Conservation (phyloP, 2,113 vertebrate genomes). For the Prunella fulvescens region DNA sequence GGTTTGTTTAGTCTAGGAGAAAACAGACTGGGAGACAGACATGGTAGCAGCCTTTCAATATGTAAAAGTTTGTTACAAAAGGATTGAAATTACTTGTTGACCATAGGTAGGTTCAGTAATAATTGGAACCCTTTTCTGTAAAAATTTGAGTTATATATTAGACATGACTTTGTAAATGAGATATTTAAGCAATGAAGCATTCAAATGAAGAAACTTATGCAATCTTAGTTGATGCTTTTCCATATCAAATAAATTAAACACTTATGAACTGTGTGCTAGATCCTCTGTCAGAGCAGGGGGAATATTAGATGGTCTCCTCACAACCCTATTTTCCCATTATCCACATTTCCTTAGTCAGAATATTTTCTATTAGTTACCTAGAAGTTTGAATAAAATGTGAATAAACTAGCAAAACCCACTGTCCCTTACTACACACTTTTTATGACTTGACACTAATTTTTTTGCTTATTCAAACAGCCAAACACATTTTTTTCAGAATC, state of each 20-base stretch:
- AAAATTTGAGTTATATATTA: neutral
- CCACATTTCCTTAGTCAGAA: neutral
- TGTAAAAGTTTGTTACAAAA: neutral
- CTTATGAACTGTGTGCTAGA: neutral
- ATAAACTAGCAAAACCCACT: neutral
- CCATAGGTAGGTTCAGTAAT: neutral
- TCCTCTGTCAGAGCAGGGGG: neutral
- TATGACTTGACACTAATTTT: neutral
- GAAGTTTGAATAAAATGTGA: neutral
- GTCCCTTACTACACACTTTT: neutral
- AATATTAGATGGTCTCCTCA: neutral
- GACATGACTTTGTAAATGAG: neutral
- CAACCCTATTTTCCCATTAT: neutral
- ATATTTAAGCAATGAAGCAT: neutral
- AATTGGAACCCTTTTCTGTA: neutral
- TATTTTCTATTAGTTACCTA: neutral
- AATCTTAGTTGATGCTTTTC: neutral
- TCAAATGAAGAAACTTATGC: neutral
- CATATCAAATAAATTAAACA: neutral
- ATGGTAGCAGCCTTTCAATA: neutral
- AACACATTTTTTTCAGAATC: neutral
- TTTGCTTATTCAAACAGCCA: neutral
- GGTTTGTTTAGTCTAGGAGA: conserved; percentile 52
- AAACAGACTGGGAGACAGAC: neutral
- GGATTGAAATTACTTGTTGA: neutral